These are phyloP conservation scores for Mus caroli DNA, from an alignment of 2,797 vertebrate genomes.

Conservation along the genomic window DNA sequence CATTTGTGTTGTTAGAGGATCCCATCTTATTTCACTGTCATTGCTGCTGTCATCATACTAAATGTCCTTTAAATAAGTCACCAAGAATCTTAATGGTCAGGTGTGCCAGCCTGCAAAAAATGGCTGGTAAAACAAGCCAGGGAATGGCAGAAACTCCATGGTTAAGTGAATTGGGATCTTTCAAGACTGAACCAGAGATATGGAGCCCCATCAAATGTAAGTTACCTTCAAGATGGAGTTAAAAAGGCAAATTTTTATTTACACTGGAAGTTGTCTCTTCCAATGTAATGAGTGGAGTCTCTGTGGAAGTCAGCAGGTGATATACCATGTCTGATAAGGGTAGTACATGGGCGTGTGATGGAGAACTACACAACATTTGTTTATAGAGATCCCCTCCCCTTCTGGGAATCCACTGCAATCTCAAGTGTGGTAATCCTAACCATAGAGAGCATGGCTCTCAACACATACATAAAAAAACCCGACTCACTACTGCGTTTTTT, in stretches of 20 bases:
- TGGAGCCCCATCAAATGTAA: neutral
- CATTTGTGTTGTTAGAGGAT: neutral
- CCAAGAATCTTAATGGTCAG: neutral
- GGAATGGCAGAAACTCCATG: neutral
- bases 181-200: neutral
- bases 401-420: neutral
- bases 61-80: constrained; percentile 54
- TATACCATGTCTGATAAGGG: neutral
- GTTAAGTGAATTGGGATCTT: neutral
- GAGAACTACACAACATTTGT: neutral
- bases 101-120: neutral
- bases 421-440: neutral
- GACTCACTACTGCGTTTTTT: constrained; percentile 29
- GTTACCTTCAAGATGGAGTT: neutral
- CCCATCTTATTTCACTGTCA: neutral
- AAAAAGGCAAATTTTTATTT: neutral
- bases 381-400: neutral
- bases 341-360: fast-evolving
- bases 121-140: neutral
- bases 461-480: neutral
- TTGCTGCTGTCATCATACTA: neutral
- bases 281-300: neutral
- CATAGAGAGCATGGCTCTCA: neutral
- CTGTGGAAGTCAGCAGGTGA: neutral
- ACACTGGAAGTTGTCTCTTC: neutral